Evolutionary conservation across 2,888 invertebrate species (phyloP).

Genomic region (Petrolisthes manimaculis): DNA sequence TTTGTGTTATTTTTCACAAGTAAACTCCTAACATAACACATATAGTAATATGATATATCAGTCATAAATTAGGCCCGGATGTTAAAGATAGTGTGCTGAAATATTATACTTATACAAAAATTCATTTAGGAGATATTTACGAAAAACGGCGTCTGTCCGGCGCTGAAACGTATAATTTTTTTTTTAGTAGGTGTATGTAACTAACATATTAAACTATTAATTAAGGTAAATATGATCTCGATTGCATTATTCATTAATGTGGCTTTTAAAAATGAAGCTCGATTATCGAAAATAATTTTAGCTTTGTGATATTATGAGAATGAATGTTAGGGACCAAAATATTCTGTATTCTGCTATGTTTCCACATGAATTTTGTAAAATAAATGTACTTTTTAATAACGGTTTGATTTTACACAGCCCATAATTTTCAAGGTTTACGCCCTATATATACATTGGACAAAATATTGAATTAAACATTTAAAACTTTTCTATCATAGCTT

Average conservation of each 20-base stretch:
- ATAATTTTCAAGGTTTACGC: neutral
- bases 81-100: too few relatives aligned
- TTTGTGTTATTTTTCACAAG: too few relatives aligned
- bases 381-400: slow-evolving; percentile 38
- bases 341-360: slow-evolving; percentile 46
- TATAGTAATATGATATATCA: too few relatives aligned
- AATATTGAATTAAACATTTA: too few relatives aligned
- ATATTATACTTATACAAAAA: too few relatives aligned
- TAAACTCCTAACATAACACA: too few relatives aligned
- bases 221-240: slow-evolving; percentile 43
- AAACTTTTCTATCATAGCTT: slow-evolving; percentile 51
- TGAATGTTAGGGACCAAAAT: slow-evolving; percentile 51
- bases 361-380: slow-evolving; percentile 31
- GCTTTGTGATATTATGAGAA: slow-evolving; percentile 35
- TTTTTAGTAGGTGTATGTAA: neutral
- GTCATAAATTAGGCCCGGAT: too few relatives aligned
- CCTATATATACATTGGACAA: too few relatives aligned
- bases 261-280: slow-evolving; percentile 34
- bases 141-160: too few relatives aligned
- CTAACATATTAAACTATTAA: neutral
- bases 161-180: too few relatives aligned
- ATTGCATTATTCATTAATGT: slow-evolving; percentile 36
- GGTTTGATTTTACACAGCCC: slow-evolving; percentile 36
- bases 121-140: too few relatives aligned
- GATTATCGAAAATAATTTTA: slow-evolving; percentile 28